These are phyloP conservation scores for Hippocampus abdominalis DNA, from an alignment of 2,113 vertebrate genomes.

Conservation along the genomic window DNA sequence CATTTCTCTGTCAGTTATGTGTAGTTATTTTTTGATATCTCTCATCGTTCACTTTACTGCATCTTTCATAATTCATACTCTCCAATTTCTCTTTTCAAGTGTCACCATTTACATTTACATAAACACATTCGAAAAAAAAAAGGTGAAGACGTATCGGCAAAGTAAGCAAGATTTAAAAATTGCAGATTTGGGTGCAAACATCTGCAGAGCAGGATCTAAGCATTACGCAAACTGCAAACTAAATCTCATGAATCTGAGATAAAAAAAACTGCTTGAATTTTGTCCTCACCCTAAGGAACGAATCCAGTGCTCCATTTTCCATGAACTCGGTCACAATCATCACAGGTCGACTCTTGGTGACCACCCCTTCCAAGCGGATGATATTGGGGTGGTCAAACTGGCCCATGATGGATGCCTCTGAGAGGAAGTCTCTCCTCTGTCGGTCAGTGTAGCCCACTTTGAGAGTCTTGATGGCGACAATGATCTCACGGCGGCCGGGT, in stretches of 20 bases:
- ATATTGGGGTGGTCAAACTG: slow-evolving; percentile 99
- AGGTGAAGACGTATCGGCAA: slow-evolving; percentile 9
- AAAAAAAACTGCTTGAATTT: background rate
- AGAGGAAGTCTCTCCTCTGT: slow-evolving; percentile 94
- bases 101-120: slow-evolving; percentile 36
- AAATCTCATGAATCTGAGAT: background rate
- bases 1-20: slow-evolving; percentile 6
- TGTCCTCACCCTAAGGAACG: slow-evolving; percentile 88
- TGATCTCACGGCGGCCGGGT: slow-evolving; percentile 90
- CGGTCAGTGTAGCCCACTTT: slow-evolving; percentile 96
- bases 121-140: background rate
- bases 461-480: slow-evolving; percentile 96
- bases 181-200: background rate
- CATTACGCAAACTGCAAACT: background rate
- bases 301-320: slow-evolving; percentile 96
- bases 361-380: slow-evolving; percentile 94
- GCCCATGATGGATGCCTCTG: slow-evolving; percentile 97
- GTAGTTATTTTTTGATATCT: background rate
- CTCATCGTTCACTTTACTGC: background rate
- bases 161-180: slow-evolving; percentile 33
- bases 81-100: slow-evolving; percentile 47
- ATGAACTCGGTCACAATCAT: slow-evolving; percentile 99
- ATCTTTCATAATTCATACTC: slow-evolving; percentile 5
- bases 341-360: slow-evolving; percentile 96
- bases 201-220: background rate